phyloP scores from a whole-genome alignment of 2,113 vertebrate species.

The Nothoprocta pentlandii region DNA sequence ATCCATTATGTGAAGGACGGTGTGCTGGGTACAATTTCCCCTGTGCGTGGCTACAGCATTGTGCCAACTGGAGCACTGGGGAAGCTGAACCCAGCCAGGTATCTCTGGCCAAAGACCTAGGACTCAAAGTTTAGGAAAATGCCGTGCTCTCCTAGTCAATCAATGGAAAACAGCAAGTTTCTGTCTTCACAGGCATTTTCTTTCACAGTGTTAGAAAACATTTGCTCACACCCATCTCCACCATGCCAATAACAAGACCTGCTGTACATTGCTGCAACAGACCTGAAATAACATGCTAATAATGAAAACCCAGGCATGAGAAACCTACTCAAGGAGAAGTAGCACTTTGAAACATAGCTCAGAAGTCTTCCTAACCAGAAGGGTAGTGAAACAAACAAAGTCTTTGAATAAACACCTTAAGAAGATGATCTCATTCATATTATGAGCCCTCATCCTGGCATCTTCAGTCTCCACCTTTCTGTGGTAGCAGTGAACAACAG shows the following conservation, averaged over 20 bases:
- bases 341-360: background rate
- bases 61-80: slow-evolving; percentile 36
- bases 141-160: background rate
- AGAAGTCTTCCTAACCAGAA: background rate
- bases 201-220: background rate
- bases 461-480: background rate
- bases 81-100: background rate
- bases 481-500: background rate
- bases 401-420: background rate
- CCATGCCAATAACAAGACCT: background rate
- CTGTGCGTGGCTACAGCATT: rapidly evolving
- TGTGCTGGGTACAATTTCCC: background rate
- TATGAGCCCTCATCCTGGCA: background rate
- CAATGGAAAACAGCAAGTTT: background rate
- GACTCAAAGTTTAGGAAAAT: background rate
- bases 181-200: background rate
- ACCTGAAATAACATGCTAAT: background rate
- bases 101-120: background rate
- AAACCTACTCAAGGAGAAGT: background rate
- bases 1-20: slow-evolving; percentile 32
- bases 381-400: background rate
- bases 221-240: background rate
- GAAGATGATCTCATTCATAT: background rate
- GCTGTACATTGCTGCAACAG: background rate
- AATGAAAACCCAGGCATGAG: background rate